A percentile compares a stretch with the other conserved stretches of the same genome.
Conservation (phyloP, 1,140 invertebrate species). For the Drosophila arawakana region DNA sequence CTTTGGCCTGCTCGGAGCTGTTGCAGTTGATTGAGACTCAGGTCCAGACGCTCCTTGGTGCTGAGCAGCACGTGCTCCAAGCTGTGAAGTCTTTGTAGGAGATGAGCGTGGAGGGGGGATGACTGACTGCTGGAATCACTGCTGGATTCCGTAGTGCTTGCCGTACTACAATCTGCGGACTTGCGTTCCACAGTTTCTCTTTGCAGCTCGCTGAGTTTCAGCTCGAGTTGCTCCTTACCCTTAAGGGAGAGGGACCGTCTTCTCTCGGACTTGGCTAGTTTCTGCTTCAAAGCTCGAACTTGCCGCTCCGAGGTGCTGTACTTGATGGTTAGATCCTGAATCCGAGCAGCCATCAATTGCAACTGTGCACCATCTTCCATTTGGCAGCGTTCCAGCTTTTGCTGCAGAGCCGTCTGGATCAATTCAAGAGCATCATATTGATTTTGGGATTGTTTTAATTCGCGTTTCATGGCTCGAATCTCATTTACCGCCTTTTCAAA, state of each 20-base stretch:
- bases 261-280: constrained; percentile 91
- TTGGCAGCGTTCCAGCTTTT: constrained; percentile 89
- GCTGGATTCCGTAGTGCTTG: constrained; percentile 49
- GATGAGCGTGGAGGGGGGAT: constrained; percentile 80
- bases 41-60: constrained; percentile 84
- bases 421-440: constrained; percentile 92
- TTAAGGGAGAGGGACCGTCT: constrained; percentile 92
- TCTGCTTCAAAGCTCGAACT: constrained; percentile 91
- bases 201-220: constrained; percentile 92
- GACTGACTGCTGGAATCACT: constrained; percentile 45
- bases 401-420: constrained; percentile 89
- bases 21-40: constrained; percentile 85
- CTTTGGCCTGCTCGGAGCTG: constrained; percentile 85
- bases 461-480: constrained; percentile 92
- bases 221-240: constrained; percentile 92
- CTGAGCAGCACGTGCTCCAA: constrained; percentile 86
- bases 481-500: constrained; percentile 93
- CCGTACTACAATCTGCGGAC: constrained; percentile 49
- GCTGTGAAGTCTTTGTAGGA: constrained; percentile 86
- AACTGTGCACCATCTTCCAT: constrained; percentile 90
- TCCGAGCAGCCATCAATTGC: constrained; percentile 91
- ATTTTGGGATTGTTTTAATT: constrained; percentile 91
- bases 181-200: constrained; percentile 90
- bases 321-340: constrained; percentile 93
- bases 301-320: constrained; percentile 93